Evolutionary conservation across 2,888 invertebrate genomes (phyloP), one percentile per base, ranked within the genome.

Genomic region (Fabriciana adippe): DNA sequence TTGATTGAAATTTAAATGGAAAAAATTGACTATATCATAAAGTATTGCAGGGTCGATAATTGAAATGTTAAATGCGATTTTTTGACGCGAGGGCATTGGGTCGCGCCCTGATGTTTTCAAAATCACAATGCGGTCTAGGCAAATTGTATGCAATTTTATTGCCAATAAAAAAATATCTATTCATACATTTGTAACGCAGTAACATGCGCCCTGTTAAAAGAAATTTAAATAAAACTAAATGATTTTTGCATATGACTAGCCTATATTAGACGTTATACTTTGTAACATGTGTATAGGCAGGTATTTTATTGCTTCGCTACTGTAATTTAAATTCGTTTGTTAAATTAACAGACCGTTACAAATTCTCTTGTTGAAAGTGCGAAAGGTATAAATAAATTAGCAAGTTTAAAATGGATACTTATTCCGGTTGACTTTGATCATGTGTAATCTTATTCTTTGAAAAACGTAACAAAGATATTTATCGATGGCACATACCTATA

Each of bases 91-190:
- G 90, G 89, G 88, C 90, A 89, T 81, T 80, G 84, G 89, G 88
- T 91, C 90, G 90, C 90, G 92, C 91, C 91, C 91, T 82, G 81
- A 75, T 79, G 83, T 81, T 78, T 78, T 75, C 78, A 74, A 79
- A 78, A 78, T 80, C 81, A 84, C 87, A 86, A 87, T 85, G 88
- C 83, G 89, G 86, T 86, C 87, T 89, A 91, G 89, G 89, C 90
- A 92, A 92, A 91, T 92, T 90, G 90, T 79, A 87, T 89, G 85
- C 83, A 90, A 86, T 82, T 91, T 91, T 90, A 90, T 90, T 79
- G 88, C 73, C 89, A 83, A 87, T 89, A 88, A 89, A 90, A n/a
- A 76, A 75, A 75, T 72, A 79, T 78, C 82, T 83, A 88, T 92
- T 90, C 87, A 89, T 82, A 91, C 88, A 81, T 89, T 79, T 74